phyloP scores from a whole-genome alignment of 2,888 invertebrate species.

The Agelastica alni region DNA sequence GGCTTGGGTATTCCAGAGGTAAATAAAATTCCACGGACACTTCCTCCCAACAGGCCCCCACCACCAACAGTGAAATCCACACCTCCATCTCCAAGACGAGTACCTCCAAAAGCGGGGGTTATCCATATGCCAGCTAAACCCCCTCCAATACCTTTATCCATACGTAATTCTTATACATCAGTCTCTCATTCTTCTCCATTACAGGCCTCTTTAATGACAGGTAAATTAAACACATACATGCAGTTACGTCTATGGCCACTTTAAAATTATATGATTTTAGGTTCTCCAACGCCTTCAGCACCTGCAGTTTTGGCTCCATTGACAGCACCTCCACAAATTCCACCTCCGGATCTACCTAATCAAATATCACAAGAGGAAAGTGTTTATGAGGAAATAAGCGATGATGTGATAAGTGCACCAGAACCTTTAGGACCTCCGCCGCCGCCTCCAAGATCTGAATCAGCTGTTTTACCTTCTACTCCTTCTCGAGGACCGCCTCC shows the following conservation, averaged over 20 bases:
- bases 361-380: slow-evolving; percentile 53
- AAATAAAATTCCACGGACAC: slow-evolving; percentile 47
- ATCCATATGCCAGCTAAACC: slow-evolving; percentile 57
- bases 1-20: slow-evolving; percentile 59
- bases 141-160: slow-evolving; percentile 20
- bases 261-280: too few species aligned
- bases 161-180: neutral
- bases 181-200: slow-evolving; percentile 37
- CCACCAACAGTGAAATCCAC: slow-evolving; percentile 57
- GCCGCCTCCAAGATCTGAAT: slow-evolving; percentile 57
- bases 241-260: too few species aligned
- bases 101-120: slow-evolving; percentile 58
- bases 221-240: slow-evolving; percentile 60
- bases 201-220: slow-evolving; percentile 39
- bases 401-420: slow-evolving; percentile 55
- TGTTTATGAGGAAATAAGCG: slow-evolving; percentile 64
- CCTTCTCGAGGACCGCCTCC: slow-evolving; percentile 60
- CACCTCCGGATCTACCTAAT: slow-evolving; percentile 42
- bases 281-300: too few species aligned
- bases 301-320: neutral
- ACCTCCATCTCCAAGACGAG: slow-evolving; percentile 58
- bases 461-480: slow-evolving; percentile 63
- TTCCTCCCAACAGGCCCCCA: slow-evolving; percentile 61
- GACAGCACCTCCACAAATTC: slow-evolving; percentile 40
- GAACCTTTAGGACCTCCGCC: slow-evolving; percentile 65